Conservation (phyloP, 2,888 invertebrate species). For the Pherbina coryleti region DNA sequence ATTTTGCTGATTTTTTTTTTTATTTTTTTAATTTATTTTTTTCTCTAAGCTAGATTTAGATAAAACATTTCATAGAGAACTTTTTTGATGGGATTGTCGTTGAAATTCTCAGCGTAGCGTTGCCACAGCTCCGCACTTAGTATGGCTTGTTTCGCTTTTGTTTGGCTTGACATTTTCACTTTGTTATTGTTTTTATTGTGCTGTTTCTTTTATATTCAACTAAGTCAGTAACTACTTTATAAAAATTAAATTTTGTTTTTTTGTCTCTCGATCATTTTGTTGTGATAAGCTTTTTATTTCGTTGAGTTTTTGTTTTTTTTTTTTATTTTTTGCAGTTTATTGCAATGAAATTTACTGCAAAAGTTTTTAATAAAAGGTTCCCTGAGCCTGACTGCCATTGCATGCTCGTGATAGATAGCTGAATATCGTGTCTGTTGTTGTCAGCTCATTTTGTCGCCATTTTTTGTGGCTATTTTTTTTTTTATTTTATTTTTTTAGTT, state of each 20-base stretch:
- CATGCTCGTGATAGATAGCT: background rate
- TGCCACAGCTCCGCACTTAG: background rate
- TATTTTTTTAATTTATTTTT: background rate
- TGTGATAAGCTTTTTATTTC: background rate
- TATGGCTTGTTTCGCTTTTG: background rate
- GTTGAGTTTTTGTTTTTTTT: background rate
- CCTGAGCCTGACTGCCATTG: background rate
- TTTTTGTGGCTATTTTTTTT: conserved; percentile 5
- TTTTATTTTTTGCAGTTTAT: background rate
- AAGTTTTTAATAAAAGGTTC: background rate
- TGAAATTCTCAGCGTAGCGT: background rate
- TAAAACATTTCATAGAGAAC: background rate
- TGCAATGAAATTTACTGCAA: conserved; percentile 12
- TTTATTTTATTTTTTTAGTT: background rate
- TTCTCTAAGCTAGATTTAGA: background rate
- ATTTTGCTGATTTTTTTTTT: conserved; percentile 8
- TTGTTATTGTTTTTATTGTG: background rate
- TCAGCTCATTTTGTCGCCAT: conserved; percentile 22
- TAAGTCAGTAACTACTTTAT: background rate
- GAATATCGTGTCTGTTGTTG: background rate
- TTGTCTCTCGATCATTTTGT: background rate
- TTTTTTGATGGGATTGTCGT: background rate
- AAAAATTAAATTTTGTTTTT: background rate
- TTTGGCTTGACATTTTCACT: conserved; percentile 7
- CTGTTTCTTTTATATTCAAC: too few relatives aligned